phyloP scores from a whole-genome alignment of 2,797 vertebrate species.

The Pteropus rufus region DNA sequence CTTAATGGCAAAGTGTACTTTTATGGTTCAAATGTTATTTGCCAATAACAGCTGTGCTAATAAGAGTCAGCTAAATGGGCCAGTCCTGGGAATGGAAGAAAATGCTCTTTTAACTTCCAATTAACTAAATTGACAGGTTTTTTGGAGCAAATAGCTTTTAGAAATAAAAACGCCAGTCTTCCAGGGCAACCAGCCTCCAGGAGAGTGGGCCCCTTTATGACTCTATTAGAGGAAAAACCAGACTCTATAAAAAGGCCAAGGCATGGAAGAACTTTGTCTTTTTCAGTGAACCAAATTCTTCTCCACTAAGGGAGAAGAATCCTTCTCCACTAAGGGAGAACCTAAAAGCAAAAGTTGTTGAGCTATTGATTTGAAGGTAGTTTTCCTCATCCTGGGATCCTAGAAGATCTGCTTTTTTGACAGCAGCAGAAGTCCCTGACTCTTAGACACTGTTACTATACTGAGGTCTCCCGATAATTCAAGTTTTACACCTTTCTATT shows the following conservation, averaged over 20 bases:
- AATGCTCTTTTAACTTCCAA: constrained; percentile 13
- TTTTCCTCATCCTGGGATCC: background rate
- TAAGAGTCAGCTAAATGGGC: background rate
- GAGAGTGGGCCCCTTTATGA: background rate
- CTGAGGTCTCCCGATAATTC: background rate
- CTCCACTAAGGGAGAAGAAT: background rate
- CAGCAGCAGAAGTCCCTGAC: background rate
- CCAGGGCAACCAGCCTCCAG: background rate
- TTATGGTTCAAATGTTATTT: background rate
- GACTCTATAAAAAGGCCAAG: background rate
- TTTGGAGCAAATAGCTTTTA: constrained; percentile 1
- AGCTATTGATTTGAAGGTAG: background rate
- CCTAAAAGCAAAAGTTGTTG: background rate
- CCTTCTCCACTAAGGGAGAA: background rate
- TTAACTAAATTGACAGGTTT: constrained; percentile 10
- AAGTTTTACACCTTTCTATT: background rate
- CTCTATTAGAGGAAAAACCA: background rate
- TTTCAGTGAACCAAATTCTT: background rate
- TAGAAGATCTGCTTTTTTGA: background rate
- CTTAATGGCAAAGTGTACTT: background rate
- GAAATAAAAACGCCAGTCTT: background rate
- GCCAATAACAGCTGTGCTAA: background rate
- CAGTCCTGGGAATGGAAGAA: background rate
- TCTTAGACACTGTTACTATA: background rate
- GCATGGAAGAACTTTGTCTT: background rate